phyloP scores from a whole-genome alignment of 2,797 vertebrate genomes.

The Anguilla obscura region DNA sequence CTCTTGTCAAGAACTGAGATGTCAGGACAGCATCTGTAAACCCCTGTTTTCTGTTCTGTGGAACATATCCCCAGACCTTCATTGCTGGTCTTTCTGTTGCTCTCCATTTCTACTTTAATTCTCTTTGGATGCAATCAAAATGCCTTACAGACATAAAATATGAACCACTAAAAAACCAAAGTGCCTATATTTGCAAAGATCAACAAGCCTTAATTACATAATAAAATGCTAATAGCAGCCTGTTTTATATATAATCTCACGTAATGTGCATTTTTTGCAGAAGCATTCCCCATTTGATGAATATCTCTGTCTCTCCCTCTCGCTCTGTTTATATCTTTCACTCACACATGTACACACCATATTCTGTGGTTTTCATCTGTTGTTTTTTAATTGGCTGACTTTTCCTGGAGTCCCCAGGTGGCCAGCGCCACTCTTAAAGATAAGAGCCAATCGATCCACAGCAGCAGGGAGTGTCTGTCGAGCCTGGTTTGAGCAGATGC shows the following conservation, averaged over 20 bases:
- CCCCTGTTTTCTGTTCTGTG: background rate
- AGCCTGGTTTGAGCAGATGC: background rate
- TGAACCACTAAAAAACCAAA: background rate
- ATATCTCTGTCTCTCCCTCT: background rate
- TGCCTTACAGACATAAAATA: background rate
- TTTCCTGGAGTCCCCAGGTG: constrained; percentile 27
- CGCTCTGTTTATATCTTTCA: background rate
- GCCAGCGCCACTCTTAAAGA: constrained; percentile 31
- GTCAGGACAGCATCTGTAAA: background rate
- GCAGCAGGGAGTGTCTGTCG: constrained; percentile 3
- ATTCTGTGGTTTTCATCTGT: background rate
- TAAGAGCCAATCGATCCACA: constrained; percentile 35
- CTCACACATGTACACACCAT: background rate
- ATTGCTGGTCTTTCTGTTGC: background rate
- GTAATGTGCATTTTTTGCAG: background rate
- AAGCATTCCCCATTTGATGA: background rate
- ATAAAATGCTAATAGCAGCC: background rate
- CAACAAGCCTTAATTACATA: background rate
- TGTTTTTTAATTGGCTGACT: constrained; percentile 32
- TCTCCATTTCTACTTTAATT: background rate
- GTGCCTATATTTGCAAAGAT: background rate
- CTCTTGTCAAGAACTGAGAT: constrained; percentile 1
- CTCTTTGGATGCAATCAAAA: background rate
- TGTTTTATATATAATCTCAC: background rate
- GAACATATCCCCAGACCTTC: background rate